Evolutionary conservation across 1,140 invertebrate genomes (phyloP).

Genomic region (Meloidogyne exigua): DNA sequence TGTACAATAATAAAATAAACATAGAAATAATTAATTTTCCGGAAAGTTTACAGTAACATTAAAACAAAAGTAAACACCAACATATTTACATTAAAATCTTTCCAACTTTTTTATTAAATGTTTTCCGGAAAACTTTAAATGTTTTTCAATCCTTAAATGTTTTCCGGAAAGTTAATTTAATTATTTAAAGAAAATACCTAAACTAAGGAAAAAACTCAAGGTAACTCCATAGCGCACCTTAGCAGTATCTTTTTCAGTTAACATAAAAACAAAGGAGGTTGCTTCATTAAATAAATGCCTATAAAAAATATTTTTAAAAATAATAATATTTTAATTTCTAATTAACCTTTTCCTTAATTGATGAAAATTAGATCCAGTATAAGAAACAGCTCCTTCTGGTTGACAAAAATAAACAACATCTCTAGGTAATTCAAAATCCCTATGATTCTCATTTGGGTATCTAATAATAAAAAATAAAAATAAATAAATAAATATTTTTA

Average conservation of each 20-base stretch:
- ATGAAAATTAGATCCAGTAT: constrained; percentile 67
- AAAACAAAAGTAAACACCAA: too few species aligned
- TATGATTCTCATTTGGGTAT: constrained; percentile 93
- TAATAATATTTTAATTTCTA: not conserved
- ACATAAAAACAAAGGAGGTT: constrained; percentile 93
- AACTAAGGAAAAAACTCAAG: constrained; percentile 93
- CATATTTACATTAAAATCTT: too few species aligned
- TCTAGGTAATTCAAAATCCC: constrained; percentile 88
- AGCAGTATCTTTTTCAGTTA: constrained; percentile 98
- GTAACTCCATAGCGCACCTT: constrained; percentile 90
- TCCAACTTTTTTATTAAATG: not conserved
- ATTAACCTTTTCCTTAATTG: constrained; percentile 18
- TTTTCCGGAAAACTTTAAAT: not conserved
- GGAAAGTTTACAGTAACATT: too few species aligned
- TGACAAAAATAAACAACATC: constrained; percentile 99
- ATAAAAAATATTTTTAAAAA: constrained; percentile 24
- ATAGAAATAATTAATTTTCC: too few species aligned
- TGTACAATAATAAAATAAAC: too few species aligned
- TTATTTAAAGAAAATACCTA: constrained; percentile 66
- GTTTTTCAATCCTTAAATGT: not conserved
- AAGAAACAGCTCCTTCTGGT: constrained; percentile 91
- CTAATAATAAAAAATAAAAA: not conserved
- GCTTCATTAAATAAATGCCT: constrained; percentile 40
- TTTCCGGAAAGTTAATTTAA: not conserved
- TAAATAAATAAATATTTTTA: not conserved